These are phyloP conservation scores for Synanthedon formicaeformis DNA, from an alignment of 2,888 invertebrate species.

Conservation along the genomic window DNA sequence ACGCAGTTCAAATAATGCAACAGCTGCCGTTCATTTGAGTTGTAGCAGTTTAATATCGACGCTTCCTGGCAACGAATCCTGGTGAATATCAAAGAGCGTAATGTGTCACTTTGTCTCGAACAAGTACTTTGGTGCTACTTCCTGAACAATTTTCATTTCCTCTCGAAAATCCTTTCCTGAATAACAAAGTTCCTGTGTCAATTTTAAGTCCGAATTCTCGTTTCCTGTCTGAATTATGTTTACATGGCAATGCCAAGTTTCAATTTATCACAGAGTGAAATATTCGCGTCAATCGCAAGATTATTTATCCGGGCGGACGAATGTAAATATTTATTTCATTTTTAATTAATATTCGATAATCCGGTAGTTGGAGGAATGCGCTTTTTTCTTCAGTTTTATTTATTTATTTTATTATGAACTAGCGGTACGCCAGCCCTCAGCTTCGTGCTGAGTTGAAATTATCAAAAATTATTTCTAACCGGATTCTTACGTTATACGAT, in stretches of 20 bases:
- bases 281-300: background rate
- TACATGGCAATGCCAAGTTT: background rate
- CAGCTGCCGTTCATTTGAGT: background rate
- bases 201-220: conserved; percentile 36
- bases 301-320: too few relatives aligned
- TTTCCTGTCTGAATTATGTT: conserved; percentile 7
- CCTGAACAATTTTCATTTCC: conserved; percentile 57
- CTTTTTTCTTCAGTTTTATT: too few relatives aligned
- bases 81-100: conserved; percentile 26
- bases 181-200: conserved; percentile 33
- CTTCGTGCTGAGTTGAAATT: too few relatives aligned
- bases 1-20: too few relatives aligned
- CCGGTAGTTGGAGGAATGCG: too few relatives aligned
- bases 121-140: conserved; percentile 44
- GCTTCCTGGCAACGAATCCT: background rate
- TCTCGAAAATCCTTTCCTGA: conserved; percentile 32
- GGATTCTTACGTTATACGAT: too few relatives aligned
- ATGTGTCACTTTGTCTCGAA: conserved; percentile 38
- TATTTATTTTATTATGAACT: too few relatives aligned
- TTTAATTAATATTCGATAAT: too few relatives aligned
- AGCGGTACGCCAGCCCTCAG: too few relatives aligned
- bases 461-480: too few relatives aligned
- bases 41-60: background rate
- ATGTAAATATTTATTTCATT: too few relatives aligned
- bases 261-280: background rate